Conservation (phyloP, 2,888 invertebrate species). For the Agrotis exclamationis region DNA sequence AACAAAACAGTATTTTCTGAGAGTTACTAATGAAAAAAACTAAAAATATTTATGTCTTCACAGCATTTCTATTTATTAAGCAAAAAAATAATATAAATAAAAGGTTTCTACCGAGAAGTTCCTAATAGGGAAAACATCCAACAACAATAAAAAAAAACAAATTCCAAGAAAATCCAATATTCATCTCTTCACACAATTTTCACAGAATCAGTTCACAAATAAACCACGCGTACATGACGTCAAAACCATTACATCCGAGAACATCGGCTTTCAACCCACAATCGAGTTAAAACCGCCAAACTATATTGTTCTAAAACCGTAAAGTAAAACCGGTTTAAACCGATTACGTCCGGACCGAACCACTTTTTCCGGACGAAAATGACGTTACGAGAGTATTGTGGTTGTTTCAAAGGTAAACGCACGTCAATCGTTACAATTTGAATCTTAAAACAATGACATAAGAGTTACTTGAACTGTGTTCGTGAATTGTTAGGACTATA, state of each 20-base stretch:
- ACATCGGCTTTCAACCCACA: conserved; percentile 13
- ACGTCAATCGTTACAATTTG: conserved; percentile 5
- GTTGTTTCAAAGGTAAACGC: conserved; percentile 7
- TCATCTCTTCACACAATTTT: conserved; percentile 4
- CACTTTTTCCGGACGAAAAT: conserved; percentile 54
- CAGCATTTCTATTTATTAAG: neutral
- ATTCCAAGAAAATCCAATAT: neutral
- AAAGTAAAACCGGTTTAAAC: conserved; percentile 54
- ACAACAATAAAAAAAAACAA: neutral
- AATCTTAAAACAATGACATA: conserved; percentile 6
- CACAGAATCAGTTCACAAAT: neutral
- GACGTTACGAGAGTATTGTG: conserved; percentile 47
- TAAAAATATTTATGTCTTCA: neutral
- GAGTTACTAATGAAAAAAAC: neutral
- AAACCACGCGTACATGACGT: neutral
- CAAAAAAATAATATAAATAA: no score
- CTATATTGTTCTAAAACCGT: conserved; percentile 55
- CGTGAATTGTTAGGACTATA: conserved; percentile 4
- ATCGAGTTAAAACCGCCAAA: conserved; percentile 32
- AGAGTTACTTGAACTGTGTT: neutral
- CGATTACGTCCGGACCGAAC: conserved; percentile 41
- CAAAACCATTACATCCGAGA: conserved; percentile 4
- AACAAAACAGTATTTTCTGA: neutral
- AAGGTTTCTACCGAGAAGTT: neutral
- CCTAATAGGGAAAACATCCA: neutral